A percentile compares a stretch with the other conserved stretches of the same genome.
These are phyloP conservation scores for Notodonta ziczac DNA, from an alignment of 2,888 invertebrate species.

Conservation along the genomic window DNA sequence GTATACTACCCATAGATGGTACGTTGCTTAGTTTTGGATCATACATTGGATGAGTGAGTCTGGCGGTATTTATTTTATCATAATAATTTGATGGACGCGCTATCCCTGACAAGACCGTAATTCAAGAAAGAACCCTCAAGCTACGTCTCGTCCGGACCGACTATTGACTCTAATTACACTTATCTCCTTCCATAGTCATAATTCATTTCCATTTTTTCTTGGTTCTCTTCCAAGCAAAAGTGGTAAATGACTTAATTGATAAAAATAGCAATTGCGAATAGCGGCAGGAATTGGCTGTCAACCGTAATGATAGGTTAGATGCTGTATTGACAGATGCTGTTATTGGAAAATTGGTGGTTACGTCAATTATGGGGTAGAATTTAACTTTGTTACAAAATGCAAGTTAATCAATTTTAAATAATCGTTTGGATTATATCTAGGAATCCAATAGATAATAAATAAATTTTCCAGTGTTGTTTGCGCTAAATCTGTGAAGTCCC, in stretches of 20 bases:
- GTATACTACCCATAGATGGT: too few relatives aligned
- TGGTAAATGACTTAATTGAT: slow-evolving; percentile 30
- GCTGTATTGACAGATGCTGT: not conserved
- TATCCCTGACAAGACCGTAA: slow-evolving; percentile 50
- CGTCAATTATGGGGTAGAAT: not conserved
- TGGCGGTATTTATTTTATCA: slow-evolving; percentile 39
- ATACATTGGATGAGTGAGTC: too few relatives aligned
- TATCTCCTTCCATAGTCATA: slow-evolving; percentile 42
- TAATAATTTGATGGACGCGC: slow-evolving; percentile 62
- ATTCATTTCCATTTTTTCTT: slow-evolving; percentile 38
- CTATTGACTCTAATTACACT: slow-evolving; percentile 62
- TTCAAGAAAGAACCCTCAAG: slow-evolving; percentile 51
- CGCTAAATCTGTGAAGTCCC: too few relatives aligned
- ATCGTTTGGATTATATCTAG: too few relatives aligned
- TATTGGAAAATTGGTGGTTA: not conserved
- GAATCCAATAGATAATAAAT: too few relatives aligned
- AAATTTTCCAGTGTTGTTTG: too few relatives aligned
- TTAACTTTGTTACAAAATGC: too few relatives aligned
- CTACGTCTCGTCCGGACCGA: slow-evolving; percentile 42
- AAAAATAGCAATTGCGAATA: slow-evolving; percentile 13
- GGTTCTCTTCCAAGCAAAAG: slow-evolving; percentile 18
- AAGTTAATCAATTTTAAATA: too few relatives aligned
- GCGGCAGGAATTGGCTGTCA: not conserved
- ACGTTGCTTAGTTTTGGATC: too few relatives aligned
- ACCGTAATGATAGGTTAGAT: not conserved